Conservation (phyloP, 2,113 vertebrate genomes). For the Pionites leucogaster region DNA sequence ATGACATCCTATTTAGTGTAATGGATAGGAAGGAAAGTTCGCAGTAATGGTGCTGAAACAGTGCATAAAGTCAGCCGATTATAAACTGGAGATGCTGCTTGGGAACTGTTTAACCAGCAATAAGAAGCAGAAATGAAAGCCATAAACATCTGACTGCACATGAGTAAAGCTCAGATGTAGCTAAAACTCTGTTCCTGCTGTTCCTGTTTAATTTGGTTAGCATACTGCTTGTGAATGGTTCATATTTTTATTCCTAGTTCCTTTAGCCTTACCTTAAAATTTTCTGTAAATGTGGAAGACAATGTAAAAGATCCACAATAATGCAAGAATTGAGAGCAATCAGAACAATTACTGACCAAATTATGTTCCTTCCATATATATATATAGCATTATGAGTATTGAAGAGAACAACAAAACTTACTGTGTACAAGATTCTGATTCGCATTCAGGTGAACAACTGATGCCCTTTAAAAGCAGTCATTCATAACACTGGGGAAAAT, state of each 20-base stretch:
- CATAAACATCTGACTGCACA: background rate
- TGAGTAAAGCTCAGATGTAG: background rate
- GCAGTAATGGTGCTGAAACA: background rate
- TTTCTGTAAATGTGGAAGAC: background rate
- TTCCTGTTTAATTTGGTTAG: background rate
- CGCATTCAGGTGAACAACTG: background rate
- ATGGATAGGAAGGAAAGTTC: background rate
- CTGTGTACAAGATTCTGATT: background rate
- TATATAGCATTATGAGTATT: background rate
- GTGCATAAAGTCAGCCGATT: background rate
- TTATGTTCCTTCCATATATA: background rate
- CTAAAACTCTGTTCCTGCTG: background rate
- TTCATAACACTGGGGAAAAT: background rate
- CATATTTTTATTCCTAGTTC: background rate
- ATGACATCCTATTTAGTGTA: background rate
- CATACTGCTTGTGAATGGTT: background rate
- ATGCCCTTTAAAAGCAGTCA: background rate
- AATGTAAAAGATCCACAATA: background rate
- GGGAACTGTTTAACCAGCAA: background rate
- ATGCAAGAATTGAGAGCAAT: background rate
- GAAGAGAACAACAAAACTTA: background rate
- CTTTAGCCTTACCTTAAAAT: background rate
- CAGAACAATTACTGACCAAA: background rate
- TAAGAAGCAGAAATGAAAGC: background rate
- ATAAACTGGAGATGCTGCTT: background rate